phyloP scores from a whole-genome alignment of 2,888 invertebrate species.

The Lagria hirta region DNA sequence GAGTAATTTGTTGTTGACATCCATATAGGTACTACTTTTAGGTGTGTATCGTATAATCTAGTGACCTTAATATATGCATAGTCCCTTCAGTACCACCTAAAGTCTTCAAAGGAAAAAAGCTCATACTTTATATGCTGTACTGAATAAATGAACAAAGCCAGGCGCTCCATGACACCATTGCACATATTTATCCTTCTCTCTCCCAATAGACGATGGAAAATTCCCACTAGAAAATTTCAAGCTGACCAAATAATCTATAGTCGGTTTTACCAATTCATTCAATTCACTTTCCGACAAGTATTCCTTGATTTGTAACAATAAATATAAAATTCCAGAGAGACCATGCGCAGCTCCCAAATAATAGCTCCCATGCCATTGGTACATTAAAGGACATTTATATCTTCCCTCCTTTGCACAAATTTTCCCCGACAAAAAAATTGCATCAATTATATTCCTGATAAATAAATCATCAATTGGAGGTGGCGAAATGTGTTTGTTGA shows the following conservation, averaged over 20 bases:
- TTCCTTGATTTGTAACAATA: constrained; percentile 71
- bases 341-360: constrained; percentile 93
- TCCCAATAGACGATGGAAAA: constrained; percentile 76
- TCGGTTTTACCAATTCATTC: constrained; percentile 61
- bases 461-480: constrained; percentile 61
- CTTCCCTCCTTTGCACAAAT: constrained; percentile 58
- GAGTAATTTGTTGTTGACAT: too few species aligned
- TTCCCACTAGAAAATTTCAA: constrained; percentile 65
- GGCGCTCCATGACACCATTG: constrained; percentile 97
- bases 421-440: constrained; percentile 66
- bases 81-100: too few species aligned
- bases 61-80: too few species aligned
- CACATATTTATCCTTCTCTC: constrained; percentile 71
- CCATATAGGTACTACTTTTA: too few species aligned
- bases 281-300: constrained; percentile 62
- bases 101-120: background rate
- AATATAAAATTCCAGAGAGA: constrained; percentile 78
- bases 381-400: constrained; percentile 70
- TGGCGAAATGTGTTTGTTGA: constrained; percentile 66
- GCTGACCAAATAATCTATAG: constrained; percentile 64
- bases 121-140: constrained; percentile 66
- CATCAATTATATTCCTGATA: constrained; percentile 65
- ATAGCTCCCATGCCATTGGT: constrained; percentile 82
- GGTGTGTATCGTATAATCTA: too few species aligned
- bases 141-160: constrained; percentile 74